Evolutionary conservation across 2,113 vertebrate species (phyloP).

Genomic region (Desmodus rotundus): DNA sequence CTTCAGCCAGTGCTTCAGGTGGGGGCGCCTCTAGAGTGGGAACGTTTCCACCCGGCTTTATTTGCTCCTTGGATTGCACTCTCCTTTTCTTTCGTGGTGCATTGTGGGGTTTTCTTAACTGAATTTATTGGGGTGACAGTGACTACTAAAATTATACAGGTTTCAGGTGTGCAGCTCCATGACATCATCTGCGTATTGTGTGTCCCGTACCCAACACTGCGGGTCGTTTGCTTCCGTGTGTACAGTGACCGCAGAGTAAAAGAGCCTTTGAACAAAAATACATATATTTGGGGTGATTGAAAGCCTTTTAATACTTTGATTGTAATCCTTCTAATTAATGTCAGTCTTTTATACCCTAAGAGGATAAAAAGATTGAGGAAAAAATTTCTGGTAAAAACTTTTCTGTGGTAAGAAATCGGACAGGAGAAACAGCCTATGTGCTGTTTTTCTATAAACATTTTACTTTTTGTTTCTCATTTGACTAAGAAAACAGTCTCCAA

Average conservation of each 20-base stretch:
- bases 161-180: background rate
- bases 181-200: no score
- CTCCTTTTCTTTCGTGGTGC: background rate
- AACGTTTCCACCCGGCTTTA: background rate
- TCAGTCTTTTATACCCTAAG: background rate
- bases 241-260: background rate
- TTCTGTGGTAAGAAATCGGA: background rate
- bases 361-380: background rate
- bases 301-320: background rate
- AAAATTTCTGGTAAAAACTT: background rate
- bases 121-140: background rate
- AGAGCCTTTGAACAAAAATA: background rate
- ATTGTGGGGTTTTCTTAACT: background rate
- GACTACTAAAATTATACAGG: background rate
- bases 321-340: background rate
- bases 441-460: background rate
- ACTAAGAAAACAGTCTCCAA: background rate
- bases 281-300: background rate
- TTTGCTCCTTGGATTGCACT: background rate
- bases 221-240: background rate
- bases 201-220: no score
- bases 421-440: background rate
- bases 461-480: background rate
- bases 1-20: constrained; percentile 98
- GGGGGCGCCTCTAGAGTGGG: background rate